These are phyloP conservation scores for Venturia canescens DNA, from an alignment of 1,140 invertebrate species.

Conservation along the genomic window DNA sequence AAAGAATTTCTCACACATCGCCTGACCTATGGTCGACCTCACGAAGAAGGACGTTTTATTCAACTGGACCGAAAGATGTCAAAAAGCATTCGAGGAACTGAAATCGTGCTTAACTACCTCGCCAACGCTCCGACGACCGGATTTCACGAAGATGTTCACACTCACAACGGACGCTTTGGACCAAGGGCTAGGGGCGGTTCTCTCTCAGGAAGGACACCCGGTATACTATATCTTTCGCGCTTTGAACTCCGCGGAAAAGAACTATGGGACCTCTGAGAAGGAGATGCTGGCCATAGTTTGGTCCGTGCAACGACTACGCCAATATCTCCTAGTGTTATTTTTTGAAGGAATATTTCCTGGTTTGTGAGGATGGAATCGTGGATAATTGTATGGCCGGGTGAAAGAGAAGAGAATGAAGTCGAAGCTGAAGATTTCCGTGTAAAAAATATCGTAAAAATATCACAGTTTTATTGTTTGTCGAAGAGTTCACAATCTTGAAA, in stretches of 20 bases:
- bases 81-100: slow-evolving; percentile 28
- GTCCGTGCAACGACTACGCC: slow-evolving; percentile 24
- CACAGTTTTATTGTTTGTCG: no score
- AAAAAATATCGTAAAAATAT: no score
- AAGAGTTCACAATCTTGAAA: no score
- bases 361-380: no score
- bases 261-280: slow-evolving; percentile 17
- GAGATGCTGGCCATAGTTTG: slow-evolving; percentile 18
- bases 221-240: slow-evolving; percentile 45
- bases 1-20: slow-evolving; percentile 11
- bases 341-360: no score
- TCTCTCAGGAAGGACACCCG: slow-evolving; percentile 50
- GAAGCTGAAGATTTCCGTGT: no score
- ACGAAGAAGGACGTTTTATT: slow-evolving; percentile 25
- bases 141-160: slow-evolving; percentile 63
- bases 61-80: slow-evolving; percentile 13
- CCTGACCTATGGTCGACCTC: slow-evolving; percentile 34
- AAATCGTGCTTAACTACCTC: slow-evolving; percentile 14
- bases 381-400: no score
- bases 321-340: slow-evolving; percentile 11
- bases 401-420: no score
- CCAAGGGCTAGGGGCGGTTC: slow-evolving; percentile 46
- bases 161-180: slow-evolving; percentile 51
- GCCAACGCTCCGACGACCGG: slow-evolving; percentile 39
- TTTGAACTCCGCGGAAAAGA: slow-evolving; percentile 38